Evolutionary conservation across 2,797 vertebrate species (phyloP).

Genomic region (Lacerta agilis): DNA sequence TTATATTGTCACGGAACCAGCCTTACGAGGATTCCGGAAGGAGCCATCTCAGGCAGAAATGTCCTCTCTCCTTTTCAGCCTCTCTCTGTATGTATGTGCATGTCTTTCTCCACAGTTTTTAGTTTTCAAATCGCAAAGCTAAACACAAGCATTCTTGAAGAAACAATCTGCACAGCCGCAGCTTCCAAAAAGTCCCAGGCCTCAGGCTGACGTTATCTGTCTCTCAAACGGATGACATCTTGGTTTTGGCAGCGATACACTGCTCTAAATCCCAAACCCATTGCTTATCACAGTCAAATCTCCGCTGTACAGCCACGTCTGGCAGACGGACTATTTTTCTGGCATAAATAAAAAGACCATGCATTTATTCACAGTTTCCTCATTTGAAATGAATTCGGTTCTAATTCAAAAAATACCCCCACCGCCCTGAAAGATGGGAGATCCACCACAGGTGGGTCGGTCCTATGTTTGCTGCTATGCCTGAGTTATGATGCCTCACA

Average conservation of each 20-base stretch:
- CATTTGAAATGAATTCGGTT: neutral
- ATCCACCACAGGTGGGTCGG: neutral
- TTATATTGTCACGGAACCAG: constrained; percentile 62
- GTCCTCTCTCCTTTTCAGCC: constrained; percentile 48
- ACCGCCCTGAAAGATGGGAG: neutral
- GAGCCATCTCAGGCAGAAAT: constrained; percentile 30
- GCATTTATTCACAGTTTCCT: constrained; percentile 7
- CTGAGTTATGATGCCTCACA: neutral
- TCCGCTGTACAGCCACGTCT: constrained; percentile 32
- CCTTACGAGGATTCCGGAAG: constrained; percentile 55
- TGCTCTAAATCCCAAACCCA: neutral
- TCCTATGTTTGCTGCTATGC: neutral
- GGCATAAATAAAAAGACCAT: neutral
- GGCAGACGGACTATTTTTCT: constrained; percentile 23
- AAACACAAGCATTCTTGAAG: constrained; percentile 51
- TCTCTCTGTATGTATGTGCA: constrained; percentile 23
- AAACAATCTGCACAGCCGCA: constrained; percentile 35
- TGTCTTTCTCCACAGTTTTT: constrained; percentile 31
- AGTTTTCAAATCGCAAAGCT: constrained; percentile 48
- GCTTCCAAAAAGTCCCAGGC: constrained; percentile 31
- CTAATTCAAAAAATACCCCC: neutral
- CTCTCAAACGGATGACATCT: constrained; percentile 36
- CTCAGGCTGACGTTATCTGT: constrained; percentile 21
- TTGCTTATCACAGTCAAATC: constrained; percentile 31
- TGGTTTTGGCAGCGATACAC: constrained; percentile 35